Evolutionary conservation across 2,113 vertebrate species (phyloP).

Genomic region (Lophius piscatorius): DNA sequence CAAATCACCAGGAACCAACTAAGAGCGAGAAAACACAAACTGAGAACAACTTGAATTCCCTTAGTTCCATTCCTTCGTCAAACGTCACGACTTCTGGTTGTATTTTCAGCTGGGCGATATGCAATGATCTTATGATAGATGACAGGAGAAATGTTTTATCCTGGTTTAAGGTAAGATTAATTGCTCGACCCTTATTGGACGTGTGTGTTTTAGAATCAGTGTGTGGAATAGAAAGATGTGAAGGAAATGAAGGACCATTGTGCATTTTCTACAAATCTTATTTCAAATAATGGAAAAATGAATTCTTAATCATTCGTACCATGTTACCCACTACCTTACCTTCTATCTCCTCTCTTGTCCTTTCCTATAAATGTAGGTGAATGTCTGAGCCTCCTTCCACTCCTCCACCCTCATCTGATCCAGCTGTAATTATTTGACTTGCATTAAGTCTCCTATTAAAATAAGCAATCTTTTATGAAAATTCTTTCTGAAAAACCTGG

Average conservation of each 20-base stretch:
- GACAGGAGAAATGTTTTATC: constrained; percentile 84
- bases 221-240: background rate
- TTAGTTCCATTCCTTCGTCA: constrained; percentile 45
- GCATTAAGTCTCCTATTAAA: constrained; percentile 68
- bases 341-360: constrained; percentile 17
- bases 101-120: constrained; percentile 73
- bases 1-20: constrained; percentile 49
- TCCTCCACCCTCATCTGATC: constrained; percentile 18
- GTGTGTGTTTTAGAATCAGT: constrained; percentile 54
- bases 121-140: constrained; percentile 78
- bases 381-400: constrained; percentile 32
- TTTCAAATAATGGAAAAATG: too few relatives aligned
- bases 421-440: constrained; percentile 62
- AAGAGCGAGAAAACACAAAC: constrained; percentile 33
- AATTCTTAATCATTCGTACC: too few relatives aligned
- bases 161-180: constrained; percentile 78
- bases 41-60: constrained; percentile 62
- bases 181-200: constrained; percentile 78
- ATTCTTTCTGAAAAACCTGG: constrained; percentile 66
- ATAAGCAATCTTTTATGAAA: constrained; percentile 76
- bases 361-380: constrained; percentile 35
- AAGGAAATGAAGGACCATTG: too few relatives aligned
- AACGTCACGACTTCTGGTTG: constrained; percentile 63
- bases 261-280: too few relatives aligned
- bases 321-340: constrained; percentile 30